Percentiles rank a stretch among this genome's conserved stretches.
Evolutionary conservation across 2,113 vertebrate species (phyloP).

Genomic region (Arenaria interpres): DNA sequence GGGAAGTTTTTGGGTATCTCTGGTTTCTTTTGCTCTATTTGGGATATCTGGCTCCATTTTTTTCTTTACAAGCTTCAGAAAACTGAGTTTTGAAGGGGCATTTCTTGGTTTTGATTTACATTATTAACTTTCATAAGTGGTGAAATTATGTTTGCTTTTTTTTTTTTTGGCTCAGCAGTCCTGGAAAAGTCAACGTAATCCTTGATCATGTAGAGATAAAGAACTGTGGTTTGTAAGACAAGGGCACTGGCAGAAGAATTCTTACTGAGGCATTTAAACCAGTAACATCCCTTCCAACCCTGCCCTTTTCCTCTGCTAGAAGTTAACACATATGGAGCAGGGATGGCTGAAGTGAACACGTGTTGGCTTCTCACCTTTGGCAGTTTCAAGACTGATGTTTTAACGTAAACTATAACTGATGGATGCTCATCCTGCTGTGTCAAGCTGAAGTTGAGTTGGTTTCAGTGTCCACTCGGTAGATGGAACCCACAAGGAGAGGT

Average conservation of each 20-base stretch:
- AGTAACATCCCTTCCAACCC: background rate
- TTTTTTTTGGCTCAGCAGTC: background rate
- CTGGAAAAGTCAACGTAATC: background rate
- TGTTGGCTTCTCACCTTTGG: background rate
- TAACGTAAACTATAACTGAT: background rate
- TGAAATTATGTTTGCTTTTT: background rate
- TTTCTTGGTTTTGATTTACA: background rate
- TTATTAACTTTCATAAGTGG: background rate
- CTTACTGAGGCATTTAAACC: background rate
- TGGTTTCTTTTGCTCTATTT: background rate
- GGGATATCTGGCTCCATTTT: background rate
- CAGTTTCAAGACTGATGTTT: background rate
- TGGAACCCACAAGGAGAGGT: background rate
- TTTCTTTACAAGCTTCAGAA: background rate
- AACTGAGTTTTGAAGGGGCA: background rate
- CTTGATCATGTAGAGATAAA: background rate
- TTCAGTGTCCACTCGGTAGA: accelerated
- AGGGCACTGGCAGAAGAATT: background rate
- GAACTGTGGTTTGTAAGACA: background rate
- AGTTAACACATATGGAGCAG: accelerated
- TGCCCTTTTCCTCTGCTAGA: background rate
- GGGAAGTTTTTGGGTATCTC: background rate
- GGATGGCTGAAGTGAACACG: background rate
- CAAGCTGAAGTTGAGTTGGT: background rate
- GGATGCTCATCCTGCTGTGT: background rate